Evolutionary conservation across 2,888 invertebrate genomes (phyloP), one percentile per base, ranked within the genome.

Genomic region (Eristalis arbustorum): DNA sequence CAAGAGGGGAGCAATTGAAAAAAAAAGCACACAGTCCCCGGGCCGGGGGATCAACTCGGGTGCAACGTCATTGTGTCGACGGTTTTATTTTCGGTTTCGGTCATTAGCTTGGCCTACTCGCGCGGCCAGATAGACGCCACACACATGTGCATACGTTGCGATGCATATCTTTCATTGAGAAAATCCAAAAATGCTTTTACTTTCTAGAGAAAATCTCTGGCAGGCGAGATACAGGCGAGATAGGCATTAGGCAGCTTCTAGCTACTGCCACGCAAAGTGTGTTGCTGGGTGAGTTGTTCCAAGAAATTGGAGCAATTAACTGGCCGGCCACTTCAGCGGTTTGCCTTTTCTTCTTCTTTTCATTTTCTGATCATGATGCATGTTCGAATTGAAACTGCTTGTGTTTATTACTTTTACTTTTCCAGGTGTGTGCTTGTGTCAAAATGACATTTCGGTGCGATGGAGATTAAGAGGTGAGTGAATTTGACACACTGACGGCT

Each of bases 251-350:
- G 42, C 62, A 49, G 49, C 76, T 75, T 74, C 8, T 42, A 67
- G 18, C 37, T n/a, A 14, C 18, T 49, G 13, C 56, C 49, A 31
- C 31, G 57, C 49, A 59, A 40, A 37, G 37, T 74, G 34, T 23
- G 31, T 23, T 18, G 25, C 10, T 18, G 8, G 66, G 28, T 56
- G 49, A 31, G 23, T 42, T 34, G 68, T 56, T 69, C 56, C 25
- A 67, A 49, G 67, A 66, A 79, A 79, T 67, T 59, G 66, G 72
- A 57, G 57, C 73, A 80, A 67, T 74, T 80, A 80, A 34, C 68
- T 62, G 59, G 25, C 25, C 67, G 22, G 37, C 25, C 67, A 61
- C 37, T 71, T 57, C 42, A 61, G 31, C 28, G 49, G 18, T 22
- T 28, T 62, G 57, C 67, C 34, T 14, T n/a, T 49, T 5, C 42